Conservation (phyloP, 2,888 invertebrate species). For the Trisateles emortualis region DNA sequence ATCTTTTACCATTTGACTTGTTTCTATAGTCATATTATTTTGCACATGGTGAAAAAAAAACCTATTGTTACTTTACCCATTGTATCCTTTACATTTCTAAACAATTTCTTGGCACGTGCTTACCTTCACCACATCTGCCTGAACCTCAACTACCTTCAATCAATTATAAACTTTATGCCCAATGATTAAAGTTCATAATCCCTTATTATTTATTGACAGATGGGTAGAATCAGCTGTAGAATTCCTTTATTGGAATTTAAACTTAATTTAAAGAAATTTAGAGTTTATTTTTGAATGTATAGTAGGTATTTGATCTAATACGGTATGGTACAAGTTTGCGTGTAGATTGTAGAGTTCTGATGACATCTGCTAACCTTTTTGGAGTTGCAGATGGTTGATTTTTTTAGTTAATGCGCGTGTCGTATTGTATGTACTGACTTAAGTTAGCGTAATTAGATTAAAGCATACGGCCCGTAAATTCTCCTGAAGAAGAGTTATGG, state of each 20-base stretch:
- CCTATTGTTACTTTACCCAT: slow-evolving; percentile 34
- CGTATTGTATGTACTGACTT: neutral
- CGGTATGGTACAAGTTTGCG: slow-evolving; percentile 22
- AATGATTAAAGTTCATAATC: neutral
- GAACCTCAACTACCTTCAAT: neutral
- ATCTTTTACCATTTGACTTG: no score
- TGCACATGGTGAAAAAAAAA: slow-evolving; percentile 15
- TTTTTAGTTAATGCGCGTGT: slow-evolving; percentile 18
- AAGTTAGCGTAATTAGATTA: no score
- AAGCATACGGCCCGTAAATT: no score
- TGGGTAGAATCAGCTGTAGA: slow-evolving; percentile 39
- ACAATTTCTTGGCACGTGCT: slow-evolving; percentile 45
- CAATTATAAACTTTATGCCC: neutral
- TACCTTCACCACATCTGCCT: slow-evolving; percentile 33
- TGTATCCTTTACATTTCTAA: slow-evolving; percentile 38
- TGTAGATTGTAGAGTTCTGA: slow-evolving; percentile 19
- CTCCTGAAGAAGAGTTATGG: no score
- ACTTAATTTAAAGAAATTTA: neutral
- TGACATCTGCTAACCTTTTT: slow-evolving; percentile 47
- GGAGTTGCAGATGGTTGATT: slow-evolving; percentile 40
- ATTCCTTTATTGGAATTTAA: slow-evolving; percentile 20
- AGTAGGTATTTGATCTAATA: slow-evolving; percentile 22
- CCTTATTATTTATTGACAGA: slow-evolving; percentile 10
- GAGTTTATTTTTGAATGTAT: slow-evolving; percentile 17
- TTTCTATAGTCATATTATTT: neutral